These are phyloP conservation scores for Xiphophorus couchianus DNA, from an alignment of 2,113 vertebrate genomes.

Conservation along the genomic window DNA sequence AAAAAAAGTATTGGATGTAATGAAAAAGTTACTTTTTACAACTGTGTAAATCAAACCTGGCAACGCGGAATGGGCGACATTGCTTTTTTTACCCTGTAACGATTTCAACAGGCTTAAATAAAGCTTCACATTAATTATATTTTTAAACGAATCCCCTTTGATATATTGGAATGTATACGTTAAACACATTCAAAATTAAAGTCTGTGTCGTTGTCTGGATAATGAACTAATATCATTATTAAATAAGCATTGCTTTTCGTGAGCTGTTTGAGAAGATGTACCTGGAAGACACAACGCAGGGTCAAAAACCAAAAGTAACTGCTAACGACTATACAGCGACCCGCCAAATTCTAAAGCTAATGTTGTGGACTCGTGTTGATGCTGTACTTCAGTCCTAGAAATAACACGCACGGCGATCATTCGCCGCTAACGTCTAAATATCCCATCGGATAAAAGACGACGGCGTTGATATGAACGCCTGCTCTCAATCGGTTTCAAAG, in stretches of 20 bases:
- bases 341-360: constrained; percentile 74
- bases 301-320: rapidly evolving
- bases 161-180: background rate
- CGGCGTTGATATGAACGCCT: background rate
- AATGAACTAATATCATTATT: rapidly evolving
- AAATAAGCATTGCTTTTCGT: background rate
- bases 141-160: rapidly evolving
- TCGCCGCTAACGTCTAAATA: rapidly evolving
- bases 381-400: background rate
- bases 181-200: background rate
- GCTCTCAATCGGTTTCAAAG: background rate
- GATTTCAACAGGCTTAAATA: background rate
- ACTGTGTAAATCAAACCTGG: constrained; percentile 37
- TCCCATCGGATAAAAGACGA: rapidly evolving
- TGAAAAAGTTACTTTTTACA: background rate
- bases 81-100: rapidly evolving
- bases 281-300: constrained; percentile 38
- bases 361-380: background rate
- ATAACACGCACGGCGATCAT: background rate
- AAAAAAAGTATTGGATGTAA: background rate
- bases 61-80: background rate
- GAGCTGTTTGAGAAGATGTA: background rate
- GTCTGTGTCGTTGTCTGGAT: rapidly evolving
- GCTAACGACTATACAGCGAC: background rate
- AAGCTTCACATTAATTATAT: rapidly evolving